phyloP scores from a whole-genome alignment of 2,113 vertebrate genomes.

The Arvicanthis niloticus region DNA sequence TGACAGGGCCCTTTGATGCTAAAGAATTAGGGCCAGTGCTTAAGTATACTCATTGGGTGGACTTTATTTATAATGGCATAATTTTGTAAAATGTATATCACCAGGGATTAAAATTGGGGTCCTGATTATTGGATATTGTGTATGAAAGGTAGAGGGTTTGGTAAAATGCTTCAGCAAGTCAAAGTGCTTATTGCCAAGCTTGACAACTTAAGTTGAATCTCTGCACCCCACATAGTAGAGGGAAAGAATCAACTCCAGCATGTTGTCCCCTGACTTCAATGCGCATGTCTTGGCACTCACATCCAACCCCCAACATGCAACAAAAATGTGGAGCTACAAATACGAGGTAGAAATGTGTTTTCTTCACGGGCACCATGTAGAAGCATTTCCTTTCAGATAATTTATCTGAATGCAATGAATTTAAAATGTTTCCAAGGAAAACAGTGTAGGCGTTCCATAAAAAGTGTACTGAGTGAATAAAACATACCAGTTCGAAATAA shows the following conservation, averaged over 20 bases:
- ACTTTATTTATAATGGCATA: constrained; percentile 1
- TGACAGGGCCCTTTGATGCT: background rate
- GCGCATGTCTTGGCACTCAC: too few species aligned
- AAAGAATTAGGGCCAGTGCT: background rate
- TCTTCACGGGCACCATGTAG: background rate
- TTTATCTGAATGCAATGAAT: constrained; percentile 6
- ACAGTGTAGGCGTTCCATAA: constrained; percentile 37
- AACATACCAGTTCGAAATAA: constrained; percentile 48
- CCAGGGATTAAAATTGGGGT: background rate
- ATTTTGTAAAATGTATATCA: background rate
- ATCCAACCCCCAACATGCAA: background rate
- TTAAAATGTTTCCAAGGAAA: constrained; percentile 43
- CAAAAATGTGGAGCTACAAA: background rate
- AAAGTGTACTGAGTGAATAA: constrained; percentile 61
- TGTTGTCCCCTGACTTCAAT: background rate
- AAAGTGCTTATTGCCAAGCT: background rate
- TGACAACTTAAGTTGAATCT: too few species aligned
- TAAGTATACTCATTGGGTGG: background rate
- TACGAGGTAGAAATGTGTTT: background rate
- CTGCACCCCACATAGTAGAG: background rate
- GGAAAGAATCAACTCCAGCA: background rate
- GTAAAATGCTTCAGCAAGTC: background rate
- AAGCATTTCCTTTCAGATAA: constrained; percentile 49
- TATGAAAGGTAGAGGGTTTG: background rate
- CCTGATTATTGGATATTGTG: background rate